Base-by-base conservation (phyloP, 2,797 vertebrate genomes). In the Chaunax sp. region DNA sequence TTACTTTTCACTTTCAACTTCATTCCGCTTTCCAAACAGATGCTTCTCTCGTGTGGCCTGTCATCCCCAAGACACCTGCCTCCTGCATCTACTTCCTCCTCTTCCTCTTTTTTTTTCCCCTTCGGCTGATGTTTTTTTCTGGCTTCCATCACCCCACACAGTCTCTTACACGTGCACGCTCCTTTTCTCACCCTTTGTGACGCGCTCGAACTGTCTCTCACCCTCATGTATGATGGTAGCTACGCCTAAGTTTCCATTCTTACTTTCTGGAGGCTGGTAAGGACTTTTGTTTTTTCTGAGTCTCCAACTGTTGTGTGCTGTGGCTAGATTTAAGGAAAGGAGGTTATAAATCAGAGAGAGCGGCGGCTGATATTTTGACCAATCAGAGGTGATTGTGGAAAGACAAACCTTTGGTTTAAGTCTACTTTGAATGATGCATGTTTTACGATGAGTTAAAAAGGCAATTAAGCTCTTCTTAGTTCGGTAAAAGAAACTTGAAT, bases 21-120 rank as follows among this genome's bases (percentile, higher is more conserved):
- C 81, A 88, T 91, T 90, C 87, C 80, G 84, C 88, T 91, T 91
- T 85, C 89, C 84, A 87, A 85, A 86, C 83, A 87, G 69, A 77
- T 59, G 16, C 53, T 70, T 84, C 81, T 81, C 82, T 88, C 52
- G 16, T 64, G 65, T 87, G 87, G 83, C 85, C 87, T 88, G 83
- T 86, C 90, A 88, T 89, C 80, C 78, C 74, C 49, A 50, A 81
- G 86, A 77, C 82, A 62, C 80, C 77, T 66, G 44, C 74, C 81
- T 81, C 61, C 55, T 64, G 65, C 71, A 69, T 64, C 59, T 50
- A 43, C 84, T 82, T 79, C 65, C 54, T 62, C 60, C 50, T 77
- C 53, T 47, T 71, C 56, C n/a, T 70, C 54, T 13, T 59, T 26
- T 19, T 33, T 25, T 35, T 28, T n/a, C n/a, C n/a, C n/a, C 40